Base-by-base conservation (phyloP, 1,140 invertebrate genomes). In the Phymastichus coffea region DNA sequence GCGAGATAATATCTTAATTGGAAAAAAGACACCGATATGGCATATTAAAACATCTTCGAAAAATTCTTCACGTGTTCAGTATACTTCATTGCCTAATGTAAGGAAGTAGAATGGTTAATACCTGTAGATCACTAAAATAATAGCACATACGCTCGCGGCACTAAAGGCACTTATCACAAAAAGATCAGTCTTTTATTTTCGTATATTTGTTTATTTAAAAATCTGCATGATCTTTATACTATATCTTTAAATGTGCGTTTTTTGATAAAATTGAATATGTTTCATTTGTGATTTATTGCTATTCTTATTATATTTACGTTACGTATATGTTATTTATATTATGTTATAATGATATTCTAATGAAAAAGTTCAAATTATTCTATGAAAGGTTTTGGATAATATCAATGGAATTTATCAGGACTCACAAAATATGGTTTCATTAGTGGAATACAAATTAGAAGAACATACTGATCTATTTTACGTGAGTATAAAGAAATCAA, bases 11-110 rank as follows among this genome's bases (percentile, higher is more conserved):
- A 49, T 60, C 8, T 38, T 60, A 28, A 6, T 60, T 17, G 57
- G 57, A 26, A 60, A 53, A 60, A 53, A 60, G 28, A 60, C 57
- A 3, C 48, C 48, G n/a, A 47, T 60, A 28, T 60, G 57, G 57
- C 48, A 38, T 19, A 41, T 20, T 38, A 6, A 53, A 26, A 23
- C 49, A 2, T 38, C 46, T 53, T 28, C 48, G 3, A 9, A 8
- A 4, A 60, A 60, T 38, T 47, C 23, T 17, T 46, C 49, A 3
- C 14, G 35, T 4, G 26, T 33, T n/a, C 19, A 53, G 2, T 60
- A 60, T 49, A 38, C 40, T 12, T n/a, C 26, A 26, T 14, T 60
- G n/a, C 14, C 30, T 0, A 60, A 60, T 17, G 57, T 60, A 43
- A 60, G 57, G 15, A 26, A 17, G 33, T n/a, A n/a, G n/a, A n/a